Evolutionary conservation across 2,888 invertebrate species (phyloP).

Genomic region (Erebia palarica): DNA sequence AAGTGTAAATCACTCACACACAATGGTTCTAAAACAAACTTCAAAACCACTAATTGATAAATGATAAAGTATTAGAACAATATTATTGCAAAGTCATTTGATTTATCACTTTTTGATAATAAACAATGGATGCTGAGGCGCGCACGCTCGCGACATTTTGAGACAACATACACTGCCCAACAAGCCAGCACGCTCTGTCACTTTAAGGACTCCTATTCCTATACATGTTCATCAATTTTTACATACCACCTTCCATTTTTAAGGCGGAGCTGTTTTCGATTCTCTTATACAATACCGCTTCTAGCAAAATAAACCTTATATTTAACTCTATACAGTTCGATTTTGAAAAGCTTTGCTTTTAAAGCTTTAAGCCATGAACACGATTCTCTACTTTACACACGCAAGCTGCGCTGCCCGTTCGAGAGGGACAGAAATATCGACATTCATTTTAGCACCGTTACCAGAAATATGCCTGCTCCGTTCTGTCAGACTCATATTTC

Average conservation of each 20-base stretch:
- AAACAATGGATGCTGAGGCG: constrained; percentile 70
- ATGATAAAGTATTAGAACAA: constrained; percentile 51
- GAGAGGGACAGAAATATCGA: constrained; percentile 62
- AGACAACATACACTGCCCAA: constrained; percentile 81
- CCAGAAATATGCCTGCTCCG: constrained; percentile 49
- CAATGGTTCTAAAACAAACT: constrained; percentile 35
- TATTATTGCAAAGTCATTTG: constrained; percentile 77
- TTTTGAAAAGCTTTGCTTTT: constrained; percentile 33
- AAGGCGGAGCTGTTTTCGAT: constrained; percentile 80
- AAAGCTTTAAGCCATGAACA: constrained; percentile 62
- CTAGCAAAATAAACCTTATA: constrained; percentile 45
- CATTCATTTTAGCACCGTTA: constrained; percentile 43
- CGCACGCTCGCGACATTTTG: constrained; percentile 77
- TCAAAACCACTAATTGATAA: constrained; percentile 42
- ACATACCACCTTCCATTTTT: constrained; percentile 83
- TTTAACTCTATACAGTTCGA: neutral
- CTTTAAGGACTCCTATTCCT: constrained; percentile 82
- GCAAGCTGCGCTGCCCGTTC: constrained; percentile 51
- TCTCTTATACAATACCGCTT: constrained; percentile 49
- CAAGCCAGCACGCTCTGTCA: constrained; percentile 82
- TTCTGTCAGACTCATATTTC: constrained; percentile 50
- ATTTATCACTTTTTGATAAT: constrained; percentile 80
- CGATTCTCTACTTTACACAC: constrained; percentile 66
- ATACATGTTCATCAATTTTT: constrained; percentile 83
- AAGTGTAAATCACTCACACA: constrained; percentile 40